Evolutionary conservation across 2,113 vertebrate genomes (phyloP).

Genomic region (Indri indri): DNA sequence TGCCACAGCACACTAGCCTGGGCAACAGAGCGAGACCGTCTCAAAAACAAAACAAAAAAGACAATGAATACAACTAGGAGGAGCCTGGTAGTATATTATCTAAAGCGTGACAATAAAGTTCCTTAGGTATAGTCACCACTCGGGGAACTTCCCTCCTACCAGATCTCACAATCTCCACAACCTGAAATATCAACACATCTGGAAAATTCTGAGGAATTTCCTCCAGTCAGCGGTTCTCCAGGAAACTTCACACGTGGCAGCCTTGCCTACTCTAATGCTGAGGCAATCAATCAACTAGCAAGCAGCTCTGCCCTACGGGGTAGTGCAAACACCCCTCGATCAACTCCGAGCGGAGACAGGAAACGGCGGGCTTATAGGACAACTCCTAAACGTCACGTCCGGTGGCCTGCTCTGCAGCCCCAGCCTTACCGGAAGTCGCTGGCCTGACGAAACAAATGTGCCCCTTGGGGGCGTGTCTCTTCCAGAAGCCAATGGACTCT

Average conservation of each 20-base stretch:
- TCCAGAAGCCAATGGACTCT: conserved; percentile 57
- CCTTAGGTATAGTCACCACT: background rate
- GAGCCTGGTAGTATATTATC: background rate
- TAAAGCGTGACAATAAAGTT: background rate
- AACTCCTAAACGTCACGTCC: background rate
- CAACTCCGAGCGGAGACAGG: background rate
- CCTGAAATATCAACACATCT: background rate
- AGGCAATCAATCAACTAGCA: background rate
- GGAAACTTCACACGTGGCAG: no score
- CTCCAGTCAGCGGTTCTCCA: background rate
- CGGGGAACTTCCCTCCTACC: background rate
- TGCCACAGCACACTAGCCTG: no score
- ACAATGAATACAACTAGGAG: background rate
- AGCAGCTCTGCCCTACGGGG: accelerated
- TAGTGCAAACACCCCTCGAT: accelerated
- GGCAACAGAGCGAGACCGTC: no score
- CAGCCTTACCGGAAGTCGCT: background rate
- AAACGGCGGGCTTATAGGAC: accelerated
- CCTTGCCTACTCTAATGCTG: background rate
- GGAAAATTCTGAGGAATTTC: background rate
- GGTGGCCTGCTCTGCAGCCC: accelerated
- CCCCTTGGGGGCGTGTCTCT: background rate
- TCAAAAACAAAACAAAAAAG: background rate
- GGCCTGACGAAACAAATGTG: accelerated
- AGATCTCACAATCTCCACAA: background rate